phyloP scores from a whole-genome alignment of 1,140 invertebrate species.

The Euura saliciscinereae region DNA sequence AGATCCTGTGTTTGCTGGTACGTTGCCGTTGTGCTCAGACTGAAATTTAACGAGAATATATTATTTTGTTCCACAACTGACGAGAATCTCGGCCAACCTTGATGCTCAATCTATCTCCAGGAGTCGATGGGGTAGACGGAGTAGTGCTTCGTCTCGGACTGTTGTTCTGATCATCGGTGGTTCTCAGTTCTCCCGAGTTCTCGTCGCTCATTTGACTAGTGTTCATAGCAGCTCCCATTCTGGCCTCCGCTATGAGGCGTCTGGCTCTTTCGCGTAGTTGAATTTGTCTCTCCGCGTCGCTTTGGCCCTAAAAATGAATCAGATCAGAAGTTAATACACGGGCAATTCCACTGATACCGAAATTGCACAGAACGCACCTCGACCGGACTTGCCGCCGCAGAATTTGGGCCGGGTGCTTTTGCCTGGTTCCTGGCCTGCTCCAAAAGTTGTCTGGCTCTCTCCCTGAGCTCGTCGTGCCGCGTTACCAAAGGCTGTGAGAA shows the following conservation, averaged over 20 bases:
- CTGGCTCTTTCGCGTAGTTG: constrained; percentile 86
- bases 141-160: constrained; percentile 57
- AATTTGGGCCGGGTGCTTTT: constrained; percentile 48
- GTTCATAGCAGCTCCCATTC: constrained; percentile 65
- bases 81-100: constrained; percentile 37
- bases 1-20: constrained; percentile 40
- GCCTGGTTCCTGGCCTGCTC: constrained; percentile 84
- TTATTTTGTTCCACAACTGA: background rate
- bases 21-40: constrained; percentile 58
- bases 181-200: constrained; percentile 50
- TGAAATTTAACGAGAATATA: constrained; percentile 30
- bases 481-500: constrained; percentile 71
- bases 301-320: constrained; percentile 48
- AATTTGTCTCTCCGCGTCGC: constrained; percentile 84
- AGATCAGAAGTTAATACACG: background rate
- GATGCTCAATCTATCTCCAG: constrained; percentile 51
- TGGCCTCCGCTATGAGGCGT: constrained; percentile 86
- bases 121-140: constrained; percentile 54
- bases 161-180: constrained; percentile 56
- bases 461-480: constrained; percentile 85
- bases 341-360: background rate
- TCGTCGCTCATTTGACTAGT: constrained; percentile 52
- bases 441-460: constrained; percentile 87
- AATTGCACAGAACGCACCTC: constrained; percentile 45
- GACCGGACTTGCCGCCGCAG: constrained; percentile 53